These are phyloP conservation scores for Alviniconcha strummeri DNA, from an alignment of 2,888 invertebrate genomes.

Conservation along the genomic window DNA sequence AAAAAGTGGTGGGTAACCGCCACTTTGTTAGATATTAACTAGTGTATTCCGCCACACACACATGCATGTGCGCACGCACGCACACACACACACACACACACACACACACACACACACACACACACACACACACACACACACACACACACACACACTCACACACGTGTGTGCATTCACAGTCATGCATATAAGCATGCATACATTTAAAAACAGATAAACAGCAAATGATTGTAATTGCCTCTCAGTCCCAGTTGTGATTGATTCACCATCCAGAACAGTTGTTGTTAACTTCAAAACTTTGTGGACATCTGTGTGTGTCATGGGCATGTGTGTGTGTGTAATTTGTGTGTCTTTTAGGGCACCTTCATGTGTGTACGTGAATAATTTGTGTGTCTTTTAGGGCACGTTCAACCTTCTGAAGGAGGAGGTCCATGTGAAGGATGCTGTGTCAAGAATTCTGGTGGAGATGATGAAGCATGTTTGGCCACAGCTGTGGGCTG, in stretches of 20 bases:
- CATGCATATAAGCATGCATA: background rate
- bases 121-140: background rate
- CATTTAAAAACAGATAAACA: too few relatives aligned
- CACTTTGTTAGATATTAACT: too few relatives aligned
- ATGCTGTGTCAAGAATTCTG: slow-evolving; percentile 83
- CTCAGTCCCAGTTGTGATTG: background rate
- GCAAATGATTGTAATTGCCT: background rate
- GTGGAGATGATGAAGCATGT: slow-evolving; percentile 97
- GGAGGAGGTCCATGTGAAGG: slow-evolving; percentile 75
- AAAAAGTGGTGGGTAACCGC: too few relatives aligned
- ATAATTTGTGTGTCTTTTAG: slow-evolving; percentile 60
- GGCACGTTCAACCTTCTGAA: slow-evolving; percentile 85
- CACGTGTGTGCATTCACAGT: background rate
- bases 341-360: slow-evolving; percentile 75
- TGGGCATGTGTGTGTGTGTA: background rate
- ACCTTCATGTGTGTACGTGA: slow-evolving; percentile 75
- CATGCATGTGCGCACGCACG: background rate
- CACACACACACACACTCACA: background rate
- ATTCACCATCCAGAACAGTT: background rate
- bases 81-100: background rate
- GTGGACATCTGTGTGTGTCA: background rate
- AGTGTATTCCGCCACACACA: too few relatives aligned
- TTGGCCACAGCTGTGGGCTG: slow-evolving; percentile 98
- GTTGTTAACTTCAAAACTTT: background rate
- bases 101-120: background rate